Evolutionary conservation across 2,888 invertebrate species (phyloP).

Genomic region (Caenorhabditis japonica): DNA sequence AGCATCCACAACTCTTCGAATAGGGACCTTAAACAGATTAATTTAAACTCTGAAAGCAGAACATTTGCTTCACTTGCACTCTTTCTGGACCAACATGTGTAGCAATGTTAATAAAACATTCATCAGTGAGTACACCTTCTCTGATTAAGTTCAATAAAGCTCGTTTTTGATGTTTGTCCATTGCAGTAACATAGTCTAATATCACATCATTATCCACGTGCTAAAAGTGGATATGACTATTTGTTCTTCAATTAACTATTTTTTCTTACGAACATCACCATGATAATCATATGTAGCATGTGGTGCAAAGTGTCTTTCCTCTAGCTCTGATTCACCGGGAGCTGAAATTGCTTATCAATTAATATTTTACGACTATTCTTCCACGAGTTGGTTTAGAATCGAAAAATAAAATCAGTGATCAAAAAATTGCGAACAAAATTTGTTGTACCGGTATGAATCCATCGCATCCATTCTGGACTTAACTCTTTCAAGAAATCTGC

Average conservation of each 20-base stretch:
- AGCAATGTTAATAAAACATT: slow-evolving; percentile 67
- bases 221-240: slow-evolving; percentile 25
- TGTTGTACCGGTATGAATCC: slow-evolving; percentile 69
- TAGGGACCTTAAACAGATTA: slow-evolving; percentile 59
- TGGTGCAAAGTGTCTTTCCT: slow-evolving; percentile 42
- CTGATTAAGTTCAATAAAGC: slow-evolving; percentile 60
- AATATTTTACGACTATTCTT: slow-evolving; percentile 11
- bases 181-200: slow-evolving; percentile 60
- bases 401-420: no score
- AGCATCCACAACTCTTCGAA: slow-evolving; percentile 65
- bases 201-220: slow-evolving; percentile 56
- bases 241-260: background rate
- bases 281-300: slow-evolving; percentile 51
- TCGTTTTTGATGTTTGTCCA: slow-evolving; percentile 66
- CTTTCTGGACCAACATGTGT: slow-evolving; percentile 66
- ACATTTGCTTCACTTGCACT: slow-evolving; percentile 67
- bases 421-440: no score
- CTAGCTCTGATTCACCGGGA: slow-evolving; percentile 44
- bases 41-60: slow-evolving; percentile 1
- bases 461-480: slow-evolving; percentile 64
- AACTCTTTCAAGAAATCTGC: slow-evolving; percentile 63
- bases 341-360: slow-evolving; percentile 31
- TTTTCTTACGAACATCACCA: slow-evolving; percentile 32
- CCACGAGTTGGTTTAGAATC: no score
- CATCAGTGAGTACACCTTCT: slow-evolving; percentile 69